Conservation (phyloP, 2,113 vertebrate species). For the Toxostoma redivivum region DNA sequence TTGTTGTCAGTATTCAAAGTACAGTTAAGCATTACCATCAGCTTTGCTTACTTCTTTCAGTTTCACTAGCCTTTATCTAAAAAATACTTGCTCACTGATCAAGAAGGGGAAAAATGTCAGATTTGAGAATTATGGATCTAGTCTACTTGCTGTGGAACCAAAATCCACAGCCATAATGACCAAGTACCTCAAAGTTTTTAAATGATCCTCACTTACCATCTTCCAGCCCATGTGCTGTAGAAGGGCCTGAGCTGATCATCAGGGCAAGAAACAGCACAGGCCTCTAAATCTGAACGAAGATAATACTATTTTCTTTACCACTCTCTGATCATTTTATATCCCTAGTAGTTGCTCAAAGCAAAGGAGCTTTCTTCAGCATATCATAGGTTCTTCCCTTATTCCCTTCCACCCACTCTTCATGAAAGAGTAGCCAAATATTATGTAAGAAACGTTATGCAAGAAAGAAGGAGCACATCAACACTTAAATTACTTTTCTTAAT, state of each 20-base stretch:
- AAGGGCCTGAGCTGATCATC: not conserved
- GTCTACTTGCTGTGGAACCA: not conserved
- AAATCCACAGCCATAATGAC: not conserved
- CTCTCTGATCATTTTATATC: not conserved
- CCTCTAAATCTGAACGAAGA: not conserved
- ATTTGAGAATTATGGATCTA: not conserved
- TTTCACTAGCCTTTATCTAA: not conserved
- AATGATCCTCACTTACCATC: not conserved
- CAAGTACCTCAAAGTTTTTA: not conserved
- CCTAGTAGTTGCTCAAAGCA: not conserved
- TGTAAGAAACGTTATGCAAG: fast-evolving
- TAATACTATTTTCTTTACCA: not conserved
- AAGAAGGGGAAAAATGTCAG: not conserved
- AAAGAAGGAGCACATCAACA: not conserved
- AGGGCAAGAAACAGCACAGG: not conserved
- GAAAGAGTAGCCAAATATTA: not conserved
- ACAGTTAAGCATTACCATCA: not conserved
- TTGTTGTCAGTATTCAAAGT: not conserved
- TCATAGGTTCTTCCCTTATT: not conserved
- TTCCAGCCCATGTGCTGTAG: not conserved
- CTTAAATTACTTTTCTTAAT: not conserved
- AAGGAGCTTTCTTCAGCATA: not conserved
- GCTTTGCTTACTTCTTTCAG: not conserved
- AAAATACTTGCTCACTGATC: not conserved
- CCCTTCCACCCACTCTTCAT: not conserved